Evolutionary conservation across 2,113 vertebrate genomes (phyloP).

Genomic region (Elgaria multicarinata): DNA sequence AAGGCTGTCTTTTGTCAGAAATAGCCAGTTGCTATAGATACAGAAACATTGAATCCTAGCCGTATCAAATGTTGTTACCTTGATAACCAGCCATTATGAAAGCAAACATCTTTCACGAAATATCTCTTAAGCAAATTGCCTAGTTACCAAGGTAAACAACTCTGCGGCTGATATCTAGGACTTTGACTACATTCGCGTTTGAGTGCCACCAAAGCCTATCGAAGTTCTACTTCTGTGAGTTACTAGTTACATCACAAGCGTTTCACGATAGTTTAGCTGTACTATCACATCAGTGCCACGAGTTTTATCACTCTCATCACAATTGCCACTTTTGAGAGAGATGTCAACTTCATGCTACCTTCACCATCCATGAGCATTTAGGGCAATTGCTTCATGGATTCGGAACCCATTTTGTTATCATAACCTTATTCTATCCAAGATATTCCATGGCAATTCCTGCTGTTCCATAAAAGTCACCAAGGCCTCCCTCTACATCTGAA

Average conservation of each 20-base stretch:
- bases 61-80: not conserved
- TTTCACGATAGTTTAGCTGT: not conserved
- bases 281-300: too few species aligned
- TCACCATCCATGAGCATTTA: not conserved
- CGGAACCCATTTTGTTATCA: not conserved
- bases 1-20: not conserved
- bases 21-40: constrained; percentile 8
- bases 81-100: constrained; percentile 1
- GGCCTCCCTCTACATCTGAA: not conserved
- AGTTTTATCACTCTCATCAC: not conserved
- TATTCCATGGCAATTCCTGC: not conserved
- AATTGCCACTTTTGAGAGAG: not conserved
- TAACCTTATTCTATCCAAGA: not conserved
- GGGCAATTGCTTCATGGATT: not conserved
- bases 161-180: not conserved
- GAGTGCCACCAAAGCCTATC: too few species aligned
- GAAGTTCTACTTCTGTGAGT: not conserved
- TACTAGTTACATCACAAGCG: not conserved
- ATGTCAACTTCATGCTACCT: not conserved
- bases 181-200: not conserved
- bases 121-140: not conserved
- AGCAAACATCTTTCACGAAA: constrained; percentile 2
- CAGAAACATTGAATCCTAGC: not conserved
- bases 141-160: not conserved
- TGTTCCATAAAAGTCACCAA: not conserved